Percentiles rank a stretch among this genome's conserved stretches.
These are phyloP conservation scores for Deilephila elpenor DNA, from an alignment of 2,888 invertebrate species.

Conservation along the genomic window DNA sequence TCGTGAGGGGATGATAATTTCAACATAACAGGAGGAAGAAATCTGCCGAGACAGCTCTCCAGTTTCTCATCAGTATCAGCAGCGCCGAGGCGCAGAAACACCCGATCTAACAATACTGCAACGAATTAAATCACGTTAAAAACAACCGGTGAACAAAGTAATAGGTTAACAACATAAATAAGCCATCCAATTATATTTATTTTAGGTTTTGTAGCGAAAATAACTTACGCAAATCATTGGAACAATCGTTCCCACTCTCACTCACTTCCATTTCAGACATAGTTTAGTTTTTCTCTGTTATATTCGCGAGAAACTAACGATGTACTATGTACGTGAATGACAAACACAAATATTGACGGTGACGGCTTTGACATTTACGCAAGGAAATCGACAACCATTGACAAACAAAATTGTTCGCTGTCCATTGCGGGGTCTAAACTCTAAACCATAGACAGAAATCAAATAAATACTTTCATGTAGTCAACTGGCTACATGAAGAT, in stretches of 20 bases:
- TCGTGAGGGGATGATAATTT: conserved; percentile 95
- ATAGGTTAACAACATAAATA: conserved; percentile 38
- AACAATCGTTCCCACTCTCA: conserved; percentile 69
- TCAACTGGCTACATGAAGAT: no score
- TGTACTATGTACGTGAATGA: conserved; percentile 34
- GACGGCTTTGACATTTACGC: conserved; percentile 19
- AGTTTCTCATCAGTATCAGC: conserved; percentile 96
- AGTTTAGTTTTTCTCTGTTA: conserved; percentile 38
- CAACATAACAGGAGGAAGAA: conserved; percentile 94
- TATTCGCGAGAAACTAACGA: conserved; percentile 15
- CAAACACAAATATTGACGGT: conserved; percentile 41
- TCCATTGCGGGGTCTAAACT: no score
- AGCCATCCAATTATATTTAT: background rate
- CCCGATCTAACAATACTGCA: conserved; percentile 93
- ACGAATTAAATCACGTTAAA: conserved; percentile 38
- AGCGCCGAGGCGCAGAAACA: conserved; percentile 94
- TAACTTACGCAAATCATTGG: conserved; percentile 76
- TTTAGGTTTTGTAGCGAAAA: conserved; percentile 2
- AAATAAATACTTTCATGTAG: no score
- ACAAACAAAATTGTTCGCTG: no score
- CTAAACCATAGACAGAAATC: no score
- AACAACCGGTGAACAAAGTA: conserved; percentile 36
- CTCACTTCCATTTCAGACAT: conserved; percentile 81
- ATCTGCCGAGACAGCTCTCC: conserved; percentile 90
- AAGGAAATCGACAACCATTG: no score